Evolutionary conservation across 1,140 invertebrate genomes (phyloP), one percentile per base, ranked within the genome.

Genomic region (Aphelinus atriplicis): DNA sequence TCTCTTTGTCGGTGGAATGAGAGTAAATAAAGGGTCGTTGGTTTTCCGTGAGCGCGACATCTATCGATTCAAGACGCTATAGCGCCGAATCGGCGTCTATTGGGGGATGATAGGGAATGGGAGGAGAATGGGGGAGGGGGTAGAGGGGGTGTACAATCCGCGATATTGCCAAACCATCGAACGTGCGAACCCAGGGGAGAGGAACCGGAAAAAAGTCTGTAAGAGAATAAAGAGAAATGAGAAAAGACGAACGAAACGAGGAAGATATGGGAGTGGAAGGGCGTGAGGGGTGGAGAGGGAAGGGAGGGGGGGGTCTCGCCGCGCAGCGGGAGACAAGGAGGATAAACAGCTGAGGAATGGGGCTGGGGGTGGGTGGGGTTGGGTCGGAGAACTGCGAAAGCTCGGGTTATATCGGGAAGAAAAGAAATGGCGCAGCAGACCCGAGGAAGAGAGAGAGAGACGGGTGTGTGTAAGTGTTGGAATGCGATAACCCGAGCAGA

Each of bases 51-150:
- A 26, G 26, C 26, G 26, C 26, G 26, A 26, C 50, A 46, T 65
- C 26, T 53, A 65, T 65, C 63, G 63, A 65, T 65, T 65, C 63
- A 63, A 48, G 62, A 46, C 63, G 50, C 63, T 26, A 26, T 26
- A 26, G 26, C 26, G 50, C 26, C 63, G 63, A 65, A 51, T 65
- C 63, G 51, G 63, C 63, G 63, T 65, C 63, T 65, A 65, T 65
- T 65, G 50, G 48, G 26, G 63, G 26, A 26, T 26, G 26, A 26
- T 26, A 26, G 26, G 26, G 26, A 26, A 26, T 26, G 26, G 26
- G 26, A 26, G 26, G 26, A 26, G 26, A 26, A 26, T 26, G 26
- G 26, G 26, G 26, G 26, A 26, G 26, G 26, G 26, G 26, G 26
- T 26, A 26, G 26, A 26, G 26, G 26, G 26, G 26, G 26, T 26